Conservation (phyloP, 2,888 invertebrate species). For the Carcina quercana region DNA sequence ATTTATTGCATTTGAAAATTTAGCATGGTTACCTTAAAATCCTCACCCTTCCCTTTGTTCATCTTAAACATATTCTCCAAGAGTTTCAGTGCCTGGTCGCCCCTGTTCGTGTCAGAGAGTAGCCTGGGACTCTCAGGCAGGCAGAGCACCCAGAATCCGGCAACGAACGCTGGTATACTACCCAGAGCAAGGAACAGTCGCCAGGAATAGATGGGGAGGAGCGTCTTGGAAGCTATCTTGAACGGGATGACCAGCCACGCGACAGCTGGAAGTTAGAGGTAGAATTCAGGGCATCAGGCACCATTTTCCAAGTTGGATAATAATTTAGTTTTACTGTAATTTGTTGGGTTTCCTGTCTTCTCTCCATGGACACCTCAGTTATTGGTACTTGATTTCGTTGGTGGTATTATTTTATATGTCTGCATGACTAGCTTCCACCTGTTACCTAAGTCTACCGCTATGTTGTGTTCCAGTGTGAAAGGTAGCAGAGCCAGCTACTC, state of each 20-base stretch:
- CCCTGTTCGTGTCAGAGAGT: slow-evolving; percentile 74
- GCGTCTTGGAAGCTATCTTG: slow-evolving; percentile 34
- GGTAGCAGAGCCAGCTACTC: too few relatives aligned
- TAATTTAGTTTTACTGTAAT: too few relatives aligned
- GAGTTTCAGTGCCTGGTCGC: slow-evolving; percentile 73
- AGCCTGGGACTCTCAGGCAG: slow-evolving; percentile 84
- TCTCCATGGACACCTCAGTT: too few relatives aligned
- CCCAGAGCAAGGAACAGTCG: slow-evolving; percentile 78
- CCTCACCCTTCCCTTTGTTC: slow-evolving; percentile 62
- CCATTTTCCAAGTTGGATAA: too few relatives aligned
- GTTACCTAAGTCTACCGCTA: too few relatives aligned
- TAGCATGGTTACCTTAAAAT: slow-evolving; percentile 76
- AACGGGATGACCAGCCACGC: slow-evolving; percentile 80
- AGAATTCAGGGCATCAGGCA: too few relatives aligned
- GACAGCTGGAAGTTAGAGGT: slow-evolving; percentile 66
- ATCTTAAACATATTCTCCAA: slow-evolving; percentile 69
- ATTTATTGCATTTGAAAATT: too few relatives aligned
- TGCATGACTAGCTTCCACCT: too few relatives aligned
- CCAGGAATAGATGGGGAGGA: slow-evolving; percentile 79
- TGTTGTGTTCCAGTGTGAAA: too few relatives aligned
- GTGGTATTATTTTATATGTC: too few relatives aligned
- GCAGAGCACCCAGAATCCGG: slow-evolving; percentile 71
- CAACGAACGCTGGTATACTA: slow-evolving; percentile 76
- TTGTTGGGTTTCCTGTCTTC: too few relatives aligned
- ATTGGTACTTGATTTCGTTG: too few relatives aligned